A percentile compares a stretch with the other conserved stretches of the same genome.
Conservation (phyloP, 2,113 vertebrate genomes). For the Aptenodytes patagonicus region DNA sequence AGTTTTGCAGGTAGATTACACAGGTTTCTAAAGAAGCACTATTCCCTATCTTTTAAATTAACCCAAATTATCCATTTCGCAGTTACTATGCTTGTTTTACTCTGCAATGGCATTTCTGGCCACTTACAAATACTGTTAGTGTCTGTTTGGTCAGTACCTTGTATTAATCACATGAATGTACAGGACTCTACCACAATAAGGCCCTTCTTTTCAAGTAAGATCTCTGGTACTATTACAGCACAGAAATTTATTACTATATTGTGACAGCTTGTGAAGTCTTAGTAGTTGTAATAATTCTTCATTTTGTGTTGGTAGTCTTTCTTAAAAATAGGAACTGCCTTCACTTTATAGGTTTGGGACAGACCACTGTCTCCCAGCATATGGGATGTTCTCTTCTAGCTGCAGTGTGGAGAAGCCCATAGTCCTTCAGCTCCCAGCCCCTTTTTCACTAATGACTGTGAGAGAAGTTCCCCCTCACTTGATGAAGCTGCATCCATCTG, state of each 20-base stretch:
- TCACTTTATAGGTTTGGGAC: not conserved
- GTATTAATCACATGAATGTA: not conserved
- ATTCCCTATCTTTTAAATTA: not conserved
- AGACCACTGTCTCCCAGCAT: not conserved
- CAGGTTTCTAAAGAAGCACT: not conserved
- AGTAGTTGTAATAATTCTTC: not conserved
- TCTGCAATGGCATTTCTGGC: not conserved
- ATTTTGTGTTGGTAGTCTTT: not conserved
- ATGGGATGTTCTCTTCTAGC: not conserved
- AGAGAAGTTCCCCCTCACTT: not conserved
- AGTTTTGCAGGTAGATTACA: not conserved
- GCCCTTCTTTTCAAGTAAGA: not conserved
- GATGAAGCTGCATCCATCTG: not conserved
- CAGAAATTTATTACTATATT: not conserved
- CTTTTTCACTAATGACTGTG: not conserved
- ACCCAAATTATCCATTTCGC: not conserved
- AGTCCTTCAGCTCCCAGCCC: not conserved
- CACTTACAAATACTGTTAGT: not conserved
- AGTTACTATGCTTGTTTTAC: not conserved
- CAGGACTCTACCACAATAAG: not conserved
- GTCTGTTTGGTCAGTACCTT: not conserved
- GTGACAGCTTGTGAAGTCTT: not conserved
- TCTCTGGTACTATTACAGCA: not conserved
- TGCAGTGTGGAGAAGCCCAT: not conserved
- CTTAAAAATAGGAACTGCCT: not conserved